Evolutionary conservation across 1,140 invertebrate species (phyloP), one percentile per base, ranked within the genome.

Genomic region (Heliconius nattereri): DNA sequence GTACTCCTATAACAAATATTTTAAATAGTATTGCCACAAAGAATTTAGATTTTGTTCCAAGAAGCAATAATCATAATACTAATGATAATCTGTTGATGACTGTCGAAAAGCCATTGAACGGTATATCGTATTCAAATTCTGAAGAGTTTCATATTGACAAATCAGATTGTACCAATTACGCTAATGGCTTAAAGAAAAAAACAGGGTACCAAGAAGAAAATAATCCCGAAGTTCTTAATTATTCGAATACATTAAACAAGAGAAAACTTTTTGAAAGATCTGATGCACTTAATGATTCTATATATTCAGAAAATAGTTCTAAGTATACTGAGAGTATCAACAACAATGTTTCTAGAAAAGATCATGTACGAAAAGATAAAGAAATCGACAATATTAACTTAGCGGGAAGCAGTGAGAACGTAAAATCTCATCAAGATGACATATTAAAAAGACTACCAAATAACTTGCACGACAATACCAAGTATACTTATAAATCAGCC

Each of bases 251-350:
- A 11, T 84, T 91, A 72, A 89, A 83, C 73, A 94, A 91, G 85
- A 87, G 85, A 77, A 92, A 90, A 81, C 19, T 92, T 60, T 94
- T 92, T 78, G 90, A 92, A 87, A 92, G 85, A 81, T 78, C 82
- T 29, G 86, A 90, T 40, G 75, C 80, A 73, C 71, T 85, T n/a
- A 87, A 86, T 72, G 80, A 86, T 71, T 84, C 85, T 29, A 83
- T 71, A 49, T 80, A 76, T 60, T 80, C 80, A 49, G 76, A 82
- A 71, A 86, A 85, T 32, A 86, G 79, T 81, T 71, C 75, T 57
- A 86, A 89, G 78, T 54, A 73, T 54, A 76, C 83, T 60, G 85
- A 89, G 23, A 86, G 84, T 78, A 84, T 40, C 45, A 87, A 82
- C 66, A 88, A 87, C 81, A 82, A 71, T 60, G 45, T 78, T 45